A percentile compares a stretch with the other conserved stretches of the same genome.
These are phyloP conservation scores for Griposia aprilina DNA, from an alignment of 2,888 invertebrate species.

Conservation along the genomic window DNA sequence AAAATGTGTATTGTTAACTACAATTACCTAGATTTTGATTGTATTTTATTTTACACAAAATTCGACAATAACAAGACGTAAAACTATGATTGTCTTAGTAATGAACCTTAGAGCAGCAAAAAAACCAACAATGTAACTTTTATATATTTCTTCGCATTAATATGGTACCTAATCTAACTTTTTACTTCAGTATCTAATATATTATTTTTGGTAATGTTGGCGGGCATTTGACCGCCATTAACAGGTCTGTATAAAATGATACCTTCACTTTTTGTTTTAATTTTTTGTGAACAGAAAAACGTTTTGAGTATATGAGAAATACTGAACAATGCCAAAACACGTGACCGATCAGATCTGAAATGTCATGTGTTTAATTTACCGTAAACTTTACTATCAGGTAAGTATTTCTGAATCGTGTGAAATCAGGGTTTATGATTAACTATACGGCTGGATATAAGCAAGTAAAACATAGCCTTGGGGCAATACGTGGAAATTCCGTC, in stretches of 20 bases:
- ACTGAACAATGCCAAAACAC: slow-evolving; percentile 4
- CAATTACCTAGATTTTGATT: not conserved
- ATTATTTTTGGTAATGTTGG: not conserved
- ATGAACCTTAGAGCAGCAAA: not conserved
- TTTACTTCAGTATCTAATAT: slow-evolving; percentile 16
- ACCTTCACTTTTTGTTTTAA: not conserved
- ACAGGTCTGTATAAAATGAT: not conserved
- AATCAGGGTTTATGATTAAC: not conserved
- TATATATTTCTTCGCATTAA: not conserved
- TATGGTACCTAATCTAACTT: slow-evolving; percentile 17
- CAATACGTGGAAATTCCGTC: not conserved
- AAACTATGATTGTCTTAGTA: slow-evolving; percentile 1
- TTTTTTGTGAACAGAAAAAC: not conserved
- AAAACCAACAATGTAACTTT: slow-evolving; percentile 21
- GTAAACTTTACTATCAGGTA: not conserved
- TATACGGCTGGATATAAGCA: not conserved
- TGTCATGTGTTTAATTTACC: not conserved
- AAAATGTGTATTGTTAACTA: slow-evolving; percentile 16
- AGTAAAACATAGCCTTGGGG: not conserved
- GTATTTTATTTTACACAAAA: slow-evolving; percentile 13
- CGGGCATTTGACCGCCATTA: not conserved
- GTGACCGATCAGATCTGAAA: slow-evolving; percentile 7
- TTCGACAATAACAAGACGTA: not conserved
- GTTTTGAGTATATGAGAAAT: not conserved
- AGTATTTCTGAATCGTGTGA: not conserved